Base-by-base conservation (phyloP, 1,140 invertebrate genomes). In the Aphelinus certus region DNA sequence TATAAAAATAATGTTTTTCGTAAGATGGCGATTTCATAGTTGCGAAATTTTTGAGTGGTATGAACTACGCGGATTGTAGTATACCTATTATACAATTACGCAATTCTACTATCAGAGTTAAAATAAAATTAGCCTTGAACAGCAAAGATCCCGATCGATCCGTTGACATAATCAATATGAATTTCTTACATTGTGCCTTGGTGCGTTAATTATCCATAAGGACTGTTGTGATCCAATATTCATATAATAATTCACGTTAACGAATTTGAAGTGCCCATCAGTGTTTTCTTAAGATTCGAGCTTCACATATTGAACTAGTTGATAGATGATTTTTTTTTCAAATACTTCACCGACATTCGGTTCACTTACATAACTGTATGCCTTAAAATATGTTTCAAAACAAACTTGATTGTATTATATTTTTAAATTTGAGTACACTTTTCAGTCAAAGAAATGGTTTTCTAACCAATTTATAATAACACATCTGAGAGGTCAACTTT, bases 1-100 rank as follows among this genome's bases (percentile, higher is more conserved):
- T 63, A 6, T 7, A 63, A 42, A 42, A 63, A 43, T 63, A 7
- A 47, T 51, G 46, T 68, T 53, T 51, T 51, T 57, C 43, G 5
- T 43, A 70, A 67, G 58, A 62, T 68, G 65, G 45, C 48, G 56
- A 47, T 75, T 49, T 63, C n/a, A 57, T 63, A 58, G 45, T 57
- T 42, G 60, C 71, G 42, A 45, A 55, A 70, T 10, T 70, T 69
- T 58, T 46, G 68, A 76, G 63, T 56, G 71, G 65, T 75, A 49
- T 42, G 6, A 65, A 65, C 73, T 75, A 76, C 63, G 60, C 55
- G 6, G n/a, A 71, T n/a, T 76, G 63, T 76, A 76, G 74, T 71
- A 66, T 55, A 6, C 56, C 49, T 60, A 49, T 76, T 71, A 51
- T 66, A 60, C 61, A 66, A 66, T 65, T 47, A 26, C 64, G 61